phyloP scores from a whole-genome alignment of 1,140 invertebrate genomes.

The Adoxophyes honmai region DNA sequence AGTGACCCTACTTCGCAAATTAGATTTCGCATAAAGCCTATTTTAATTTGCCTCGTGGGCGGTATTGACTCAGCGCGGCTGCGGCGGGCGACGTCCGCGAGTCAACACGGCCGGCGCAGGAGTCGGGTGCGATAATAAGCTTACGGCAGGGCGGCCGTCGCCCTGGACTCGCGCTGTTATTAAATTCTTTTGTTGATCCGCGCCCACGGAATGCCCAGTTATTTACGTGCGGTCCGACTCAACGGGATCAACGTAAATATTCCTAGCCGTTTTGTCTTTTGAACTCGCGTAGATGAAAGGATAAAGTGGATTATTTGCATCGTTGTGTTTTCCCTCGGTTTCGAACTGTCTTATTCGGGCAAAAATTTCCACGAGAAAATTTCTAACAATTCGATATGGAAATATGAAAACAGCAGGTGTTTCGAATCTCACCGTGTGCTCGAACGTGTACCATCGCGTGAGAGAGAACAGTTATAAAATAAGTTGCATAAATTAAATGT shows the following conservation, averaged over 20 bases:
- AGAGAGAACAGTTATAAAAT: conserved; percentile 50
- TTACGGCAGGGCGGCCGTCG: conserved; percentile 48
- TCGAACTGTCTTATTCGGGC: conserved; percentile 16
- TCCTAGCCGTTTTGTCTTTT: conserved; percentile 34
- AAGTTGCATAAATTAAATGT: conserved; percentile 53
- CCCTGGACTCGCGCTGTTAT: conserved; percentile 47
- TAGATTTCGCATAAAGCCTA: conserved; percentile 75
- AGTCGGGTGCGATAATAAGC: conserved; percentile 61
- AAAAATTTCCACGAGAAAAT: conserved; percentile 22
- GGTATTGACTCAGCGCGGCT: conserved; percentile 57
- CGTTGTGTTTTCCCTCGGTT: conserved; percentile 17
- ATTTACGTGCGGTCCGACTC: conserved; percentile 46
- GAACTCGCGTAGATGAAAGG: conserved; percentile 31
- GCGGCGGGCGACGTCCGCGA: conserved; percentile 55
- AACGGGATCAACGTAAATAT: conserved; percentile 47
- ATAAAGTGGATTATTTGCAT: conserved; percentile 41
- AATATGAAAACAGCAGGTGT: conserved; percentile 45
- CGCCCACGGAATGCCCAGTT: conserved; percentile 45
- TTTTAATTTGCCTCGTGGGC: conserved; percentile 70
- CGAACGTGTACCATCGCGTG: conserved; percentile 19
- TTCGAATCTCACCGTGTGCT: conserved; percentile 28
- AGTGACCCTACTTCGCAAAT: conserved; percentile 66
- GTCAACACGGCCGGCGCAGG: conserved; percentile 58
- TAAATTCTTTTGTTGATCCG: conserved; percentile 67
- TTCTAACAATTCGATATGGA: conserved; percentile 30